Conservation (phyloP, 2,797 vertebrate genomes). For the Myotis pilosus region DNA sequence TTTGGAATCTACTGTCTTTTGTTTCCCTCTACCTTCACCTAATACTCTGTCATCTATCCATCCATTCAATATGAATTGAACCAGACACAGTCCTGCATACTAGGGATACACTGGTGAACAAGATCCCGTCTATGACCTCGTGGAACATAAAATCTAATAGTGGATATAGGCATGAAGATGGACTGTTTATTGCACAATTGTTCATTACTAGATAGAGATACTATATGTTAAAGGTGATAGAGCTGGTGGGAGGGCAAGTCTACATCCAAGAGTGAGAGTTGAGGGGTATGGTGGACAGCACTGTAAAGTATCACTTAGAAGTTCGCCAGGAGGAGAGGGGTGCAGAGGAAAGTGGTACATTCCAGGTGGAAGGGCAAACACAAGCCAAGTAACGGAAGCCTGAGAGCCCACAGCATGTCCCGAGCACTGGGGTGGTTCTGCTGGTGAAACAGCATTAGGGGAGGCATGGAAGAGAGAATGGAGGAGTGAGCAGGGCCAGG, state of each 20-base stretch:
- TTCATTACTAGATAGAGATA: not conserved
- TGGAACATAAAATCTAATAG: not conserved
- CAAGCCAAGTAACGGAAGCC: not conserved
- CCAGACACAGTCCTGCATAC: not conserved
- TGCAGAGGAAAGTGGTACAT: not conserved
- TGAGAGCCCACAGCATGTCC: not conserved
- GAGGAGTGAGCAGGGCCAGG: not conserved
- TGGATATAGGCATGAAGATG: not conserved
- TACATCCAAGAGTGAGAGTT: not conserved
- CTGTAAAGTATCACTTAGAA: not conserved
- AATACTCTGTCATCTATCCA: not conserved
- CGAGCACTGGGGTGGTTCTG: not conserved
- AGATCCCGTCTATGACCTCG: not conserved
- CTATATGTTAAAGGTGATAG: not conserved
- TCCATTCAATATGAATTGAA: not conserved
- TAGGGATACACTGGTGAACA: too few relatives aligned
- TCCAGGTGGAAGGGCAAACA: not conserved
- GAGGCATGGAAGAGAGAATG: too few relatives aligned
- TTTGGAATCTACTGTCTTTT: not conserved
- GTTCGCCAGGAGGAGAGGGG: not conserved
- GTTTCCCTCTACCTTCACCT: not conserved
- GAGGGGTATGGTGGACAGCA: fast-evolving
- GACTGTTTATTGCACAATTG: too few relatives aligned
- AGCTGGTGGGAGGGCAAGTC: not conserved
- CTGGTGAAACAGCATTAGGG: fast-evolving